Conservation (phyloP, 2,113 vertebrate genomes). For the Kryptolebias marmoratus region DNA sequence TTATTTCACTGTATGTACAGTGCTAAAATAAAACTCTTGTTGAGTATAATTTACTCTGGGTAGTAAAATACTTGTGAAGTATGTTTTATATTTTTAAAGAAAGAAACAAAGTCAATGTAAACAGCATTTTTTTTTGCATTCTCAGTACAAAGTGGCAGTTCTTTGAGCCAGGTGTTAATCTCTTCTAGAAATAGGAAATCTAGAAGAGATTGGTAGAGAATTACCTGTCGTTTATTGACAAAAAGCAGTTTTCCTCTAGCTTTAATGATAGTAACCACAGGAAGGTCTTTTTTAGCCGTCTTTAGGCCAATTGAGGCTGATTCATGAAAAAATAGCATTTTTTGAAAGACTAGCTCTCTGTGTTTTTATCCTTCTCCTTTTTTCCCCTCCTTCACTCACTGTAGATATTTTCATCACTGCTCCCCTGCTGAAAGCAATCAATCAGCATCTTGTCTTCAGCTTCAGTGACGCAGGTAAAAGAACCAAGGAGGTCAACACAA, state of each 20-base stretch:
- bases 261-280: slow-evolving; percentile 2
- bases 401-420: slow-evolving; percentile 79
- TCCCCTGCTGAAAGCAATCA: slow-evolving; percentile 83
- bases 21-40: too few relatives aligned
- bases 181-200: background rate
- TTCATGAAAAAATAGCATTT: slow-evolving; percentile 32
- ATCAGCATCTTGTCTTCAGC: slow-evolving; percentile 81
- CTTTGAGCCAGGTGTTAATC: background rate
- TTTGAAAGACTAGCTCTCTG: slow-evolving; percentile 47
- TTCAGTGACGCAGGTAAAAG: slow-evolving; percentile 79
- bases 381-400: slow-evolving; percentile 58
- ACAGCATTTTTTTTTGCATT: background rate
- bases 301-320: slow-evolving; percentile 26
- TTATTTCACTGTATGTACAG: too few relatives aligned
- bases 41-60: too few relatives aligned
- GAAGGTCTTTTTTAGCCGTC: slow-evolving; percentile 21
- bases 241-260: background rate
- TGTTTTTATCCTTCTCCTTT: slow-evolving; percentile 40
- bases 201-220: background rate
- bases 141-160: background rate
- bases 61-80: too few relatives aligned
- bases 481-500: slow-evolving; percentile 73
- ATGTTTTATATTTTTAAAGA: too few relatives aligned
- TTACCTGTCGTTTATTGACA: background rate
- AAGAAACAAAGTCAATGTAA: background rate